Conservation (phyloP, 2,888 invertebrate species). For the Tuta absoluta region DNA sequence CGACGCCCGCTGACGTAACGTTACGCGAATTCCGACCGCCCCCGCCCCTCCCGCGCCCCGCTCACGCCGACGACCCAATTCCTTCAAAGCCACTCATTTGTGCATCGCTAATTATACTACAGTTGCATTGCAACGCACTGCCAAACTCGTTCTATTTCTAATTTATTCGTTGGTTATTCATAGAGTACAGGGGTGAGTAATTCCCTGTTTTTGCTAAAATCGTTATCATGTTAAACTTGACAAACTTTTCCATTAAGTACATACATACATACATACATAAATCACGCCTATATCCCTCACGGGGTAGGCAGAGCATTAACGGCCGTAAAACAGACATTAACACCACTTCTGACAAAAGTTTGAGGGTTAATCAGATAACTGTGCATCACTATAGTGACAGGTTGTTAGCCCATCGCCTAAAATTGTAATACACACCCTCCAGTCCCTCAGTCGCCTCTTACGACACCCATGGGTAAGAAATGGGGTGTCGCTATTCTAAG, state of each 20-base stretch:
- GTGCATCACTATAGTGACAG: too few relatives aligned
- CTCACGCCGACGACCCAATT: conserved; percentile 72
- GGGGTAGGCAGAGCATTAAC: too few relatives aligned
- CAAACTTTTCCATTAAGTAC: too few relatives aligned
- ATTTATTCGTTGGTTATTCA: conserved; percentile 56
- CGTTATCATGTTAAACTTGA: background rate
- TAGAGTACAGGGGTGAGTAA: conserved; percentile 28
- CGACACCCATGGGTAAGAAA: too few relatives aligned
- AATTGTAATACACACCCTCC: too few relatives aligned
- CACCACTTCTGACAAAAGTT: too few relatives aligned
- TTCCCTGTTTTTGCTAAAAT: background rate
- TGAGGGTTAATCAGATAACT: too few relatives aligned
- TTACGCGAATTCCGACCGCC: conserved; percentile 76
- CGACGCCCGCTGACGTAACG: conserved; percentile 80
- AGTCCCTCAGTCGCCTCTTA: too few relatives aligned
- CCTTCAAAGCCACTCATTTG: conserved; percentile 76
- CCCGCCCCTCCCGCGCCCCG: conserved; percentile 45
- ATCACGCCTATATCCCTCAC: background rate
- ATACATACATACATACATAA: too few relatives aligned
- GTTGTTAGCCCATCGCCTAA: too few relatives aligned
- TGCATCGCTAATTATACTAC: conserved; percentile 76
- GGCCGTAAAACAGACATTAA: too few relatives aligned
- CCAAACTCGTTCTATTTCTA: conserved; percentile 71
- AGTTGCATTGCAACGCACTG: conserved; percentile 59
- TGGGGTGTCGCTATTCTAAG: too few relatives aligned